Conservation (phyloP, 2,113 vertebrate species). For the Bufo gargarizans region DNA sequence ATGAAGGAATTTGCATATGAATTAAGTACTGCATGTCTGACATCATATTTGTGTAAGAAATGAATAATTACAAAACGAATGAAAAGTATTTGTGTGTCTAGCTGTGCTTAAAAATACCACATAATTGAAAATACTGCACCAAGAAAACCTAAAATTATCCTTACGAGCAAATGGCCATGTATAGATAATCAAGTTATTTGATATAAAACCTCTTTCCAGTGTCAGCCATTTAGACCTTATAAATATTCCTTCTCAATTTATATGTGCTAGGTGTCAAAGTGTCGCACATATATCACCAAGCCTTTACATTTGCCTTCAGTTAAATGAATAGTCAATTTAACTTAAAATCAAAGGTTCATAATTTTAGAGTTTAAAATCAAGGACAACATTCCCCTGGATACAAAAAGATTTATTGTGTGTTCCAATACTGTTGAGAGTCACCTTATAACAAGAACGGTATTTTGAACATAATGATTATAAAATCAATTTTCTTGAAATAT, state of each 20-base stretch:
- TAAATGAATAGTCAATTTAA: conserved; percentile 47
- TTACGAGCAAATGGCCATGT: neutral
- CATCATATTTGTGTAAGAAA: neutral
- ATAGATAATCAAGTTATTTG: conserved; percentile 7
- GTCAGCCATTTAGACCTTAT: neutral
- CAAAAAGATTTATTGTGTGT: conserved; percentile 42
- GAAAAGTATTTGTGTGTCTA: neutral
- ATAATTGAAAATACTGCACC: neutral
- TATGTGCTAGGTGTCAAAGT: neutral
- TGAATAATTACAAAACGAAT: neutral
- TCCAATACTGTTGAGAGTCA: conserved; percentile 41
- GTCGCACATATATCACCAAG: neutral
- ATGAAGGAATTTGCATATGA: neutral
- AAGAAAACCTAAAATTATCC: neutral
- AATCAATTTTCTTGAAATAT: conserved; percentile 30
- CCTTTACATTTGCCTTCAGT: conserved; percentile 15
- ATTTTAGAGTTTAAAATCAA: conserved; percentile 42
- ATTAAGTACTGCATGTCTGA: neutral
- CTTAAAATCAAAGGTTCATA: conserved; percentile 30
- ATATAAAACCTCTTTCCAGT: conserved; percentile 5
- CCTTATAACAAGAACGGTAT: conserved; percentile 31
- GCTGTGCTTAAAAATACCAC: neutral
- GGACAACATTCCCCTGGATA: conserved; percentile 38
- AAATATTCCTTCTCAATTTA: conserved; percentile 12
- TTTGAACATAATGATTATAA: conserved; percentile 10